Evolutionary conservation across 2,888 invertebrate genomes (phyloP).

Genomic region (Synanthedon andrenaeformis): DNA sequence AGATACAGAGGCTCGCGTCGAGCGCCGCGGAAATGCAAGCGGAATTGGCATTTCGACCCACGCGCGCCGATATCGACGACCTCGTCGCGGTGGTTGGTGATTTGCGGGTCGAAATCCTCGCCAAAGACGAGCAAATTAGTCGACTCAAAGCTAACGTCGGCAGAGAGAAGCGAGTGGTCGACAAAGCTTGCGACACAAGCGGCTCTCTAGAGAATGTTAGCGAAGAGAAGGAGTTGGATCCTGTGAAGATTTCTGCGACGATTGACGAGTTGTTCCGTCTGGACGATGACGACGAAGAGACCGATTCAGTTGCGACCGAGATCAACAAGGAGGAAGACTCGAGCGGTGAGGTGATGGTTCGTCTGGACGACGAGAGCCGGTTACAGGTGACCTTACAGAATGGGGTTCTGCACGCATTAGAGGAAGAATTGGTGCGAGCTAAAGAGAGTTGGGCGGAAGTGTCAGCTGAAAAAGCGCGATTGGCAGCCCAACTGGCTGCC

Average conservation of each 20-base stretch:
- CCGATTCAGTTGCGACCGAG: slow-evolving; percentile 50
- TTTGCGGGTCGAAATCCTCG: slow-evolving; percentile 36
- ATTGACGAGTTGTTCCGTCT: slow-evolving; percentile 63
- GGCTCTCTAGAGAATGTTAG: slow-evolving; percentile 19
- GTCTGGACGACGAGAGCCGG: slow-evolving; percentile 35
- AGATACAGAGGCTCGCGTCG: slow-evolving; percentile 66
- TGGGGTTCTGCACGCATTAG: slow-evolving; percentile 73
- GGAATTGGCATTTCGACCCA: slow-evolving; percentile 71
- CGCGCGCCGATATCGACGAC: slow-evolving; percentile 68
- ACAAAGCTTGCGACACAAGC: slow-evolving; percentile 18
- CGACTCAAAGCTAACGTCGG: slow-evolving; percentile 17
- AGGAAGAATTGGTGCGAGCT: slow-evolving; percentile 79
- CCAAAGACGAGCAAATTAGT: slow-evolving; percentile 23
- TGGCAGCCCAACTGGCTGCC: slow-evolving; percentile 70
- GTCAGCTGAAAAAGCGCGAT: slow-evolving; percentile 71
- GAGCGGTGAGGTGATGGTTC: slow-evolving; percentile 13
- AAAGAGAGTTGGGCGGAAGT: slow-evolving; percentile 79
- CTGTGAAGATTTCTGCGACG: slow-evolving; percentile 49
- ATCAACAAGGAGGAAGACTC: slow-evolving; percentile 26
- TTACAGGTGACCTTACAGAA: slow-evolving; percentile 46
- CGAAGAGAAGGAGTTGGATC: slow-evolving; percentile 25
- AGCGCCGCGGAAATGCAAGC: slow-evolving; percentile 65
- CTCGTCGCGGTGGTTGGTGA: slow-evolving; percentile 52
- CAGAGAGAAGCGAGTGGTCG: slow-evolving; percentile 10
- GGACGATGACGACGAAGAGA: slow-evolving; percentile 56